A percentile compares a stretch with the other conserved stretches of the same genome.
Evolutionary conservation across 2,113 vertebrate genomes (phyloP).

Genomic region (Tachycineta bicolor): DNA sequence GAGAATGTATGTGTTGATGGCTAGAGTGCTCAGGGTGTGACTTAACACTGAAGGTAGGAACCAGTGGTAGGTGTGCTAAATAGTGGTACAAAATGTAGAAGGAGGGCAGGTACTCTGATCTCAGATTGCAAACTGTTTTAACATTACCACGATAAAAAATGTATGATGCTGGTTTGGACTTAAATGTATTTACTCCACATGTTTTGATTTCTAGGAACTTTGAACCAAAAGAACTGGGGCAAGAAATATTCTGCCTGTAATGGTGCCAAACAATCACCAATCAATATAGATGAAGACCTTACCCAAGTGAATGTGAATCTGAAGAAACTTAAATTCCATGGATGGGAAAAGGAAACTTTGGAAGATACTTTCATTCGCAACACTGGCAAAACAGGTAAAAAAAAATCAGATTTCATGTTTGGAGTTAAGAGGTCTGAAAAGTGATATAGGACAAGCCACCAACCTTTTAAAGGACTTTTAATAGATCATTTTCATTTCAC

Average conservation of each 20-base stretch:
- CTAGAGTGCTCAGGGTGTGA: background rate
- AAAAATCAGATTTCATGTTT: background rate
- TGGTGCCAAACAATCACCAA: slow-evolving; percentile 93
- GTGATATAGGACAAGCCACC: background rate
- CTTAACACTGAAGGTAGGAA: background rate
- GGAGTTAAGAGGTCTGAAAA: background rate
- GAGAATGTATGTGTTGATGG: background rate
- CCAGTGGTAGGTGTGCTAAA: background rate
- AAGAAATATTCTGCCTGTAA: slow-evolving; percentile 94
- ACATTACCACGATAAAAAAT: background rate
- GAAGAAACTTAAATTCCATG: slow-evolving; percentile 88
- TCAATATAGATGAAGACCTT: slow-evolving; percentile 92
- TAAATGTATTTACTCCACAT: background rate
- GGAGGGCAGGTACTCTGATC: background rate
- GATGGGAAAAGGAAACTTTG: slow-evolving; percentile 83
- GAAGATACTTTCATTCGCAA: slow-evolving; percentile 86
- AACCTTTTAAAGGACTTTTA: background rate
- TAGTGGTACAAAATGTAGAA: background rate
- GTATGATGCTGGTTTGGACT: background rate
- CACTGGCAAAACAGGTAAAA: slow-evolving; percentile 93
- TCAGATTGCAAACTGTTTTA: background rate
- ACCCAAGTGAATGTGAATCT: slow-evolving; percentile 91
- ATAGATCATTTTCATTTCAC: background rate
- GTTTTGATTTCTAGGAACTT: slow-evolving; percentile 79
- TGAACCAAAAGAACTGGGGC: slow-evolving; percentile 94